Evolutionary conservation across 2,797 vertebrate species (phyloP).

Genomic region (Pagetopsis macropterus): DNA sequence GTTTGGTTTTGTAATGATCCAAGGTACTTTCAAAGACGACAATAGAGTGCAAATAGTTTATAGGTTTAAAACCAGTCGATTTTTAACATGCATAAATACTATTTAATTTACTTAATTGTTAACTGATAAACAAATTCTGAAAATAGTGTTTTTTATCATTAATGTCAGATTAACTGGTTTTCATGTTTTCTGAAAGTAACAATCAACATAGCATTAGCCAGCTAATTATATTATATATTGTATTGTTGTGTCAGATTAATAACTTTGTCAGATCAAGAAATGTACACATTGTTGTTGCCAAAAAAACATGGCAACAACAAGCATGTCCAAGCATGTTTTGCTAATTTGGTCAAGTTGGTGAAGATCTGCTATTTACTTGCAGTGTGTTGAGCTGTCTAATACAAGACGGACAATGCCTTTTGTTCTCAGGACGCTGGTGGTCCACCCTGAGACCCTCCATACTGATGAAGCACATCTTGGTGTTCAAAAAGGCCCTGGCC

Average conservation of each 20-base stretch:
- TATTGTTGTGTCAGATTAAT: no score
- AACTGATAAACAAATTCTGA: not conserved
- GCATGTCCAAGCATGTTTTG: no score
- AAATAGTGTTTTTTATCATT: no score
- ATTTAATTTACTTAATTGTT: not conserved
- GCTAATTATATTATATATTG: no score
- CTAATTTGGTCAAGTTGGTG: no score
- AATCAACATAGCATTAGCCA: no score
- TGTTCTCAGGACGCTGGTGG: constrained; percentile 67
- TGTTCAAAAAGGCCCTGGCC: constrained; percentile 73
- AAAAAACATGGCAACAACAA: not conserved
- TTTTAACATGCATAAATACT: not conserved
- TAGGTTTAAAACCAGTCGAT: not conserved
- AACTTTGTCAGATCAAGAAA: no score
- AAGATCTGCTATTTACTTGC: no score
- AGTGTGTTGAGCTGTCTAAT: no score
- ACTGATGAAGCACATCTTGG: constrained; percentile 73
- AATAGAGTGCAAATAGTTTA: not conserved
- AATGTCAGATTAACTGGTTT: not conserved
- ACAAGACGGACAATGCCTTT: not conserved
- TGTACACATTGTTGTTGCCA: no score
- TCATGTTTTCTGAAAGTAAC: no score
- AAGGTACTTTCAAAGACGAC: not conserved
- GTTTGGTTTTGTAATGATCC: not conserved
- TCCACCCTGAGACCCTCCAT: constrained; percentile 62